These are phyloP conservation scores for Mirounga angustirostris DNA, from an alignment of 2,113 vertebrate species.

Conservation along the genomic window DNA sequence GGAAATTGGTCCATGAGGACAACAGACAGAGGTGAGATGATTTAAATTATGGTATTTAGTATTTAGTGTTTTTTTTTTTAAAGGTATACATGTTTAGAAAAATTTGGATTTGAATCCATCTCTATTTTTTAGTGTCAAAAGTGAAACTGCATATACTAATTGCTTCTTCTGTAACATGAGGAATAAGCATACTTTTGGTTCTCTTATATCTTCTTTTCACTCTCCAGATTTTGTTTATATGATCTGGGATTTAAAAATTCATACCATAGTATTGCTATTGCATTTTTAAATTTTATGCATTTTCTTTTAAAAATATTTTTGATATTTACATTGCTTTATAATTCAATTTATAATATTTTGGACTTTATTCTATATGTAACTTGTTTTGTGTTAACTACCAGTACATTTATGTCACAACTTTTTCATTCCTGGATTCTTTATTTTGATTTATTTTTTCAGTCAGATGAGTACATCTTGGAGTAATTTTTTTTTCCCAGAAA, in stretches of 20 bases:
- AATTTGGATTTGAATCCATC: neutral
- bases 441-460: constrained; percentile 32
- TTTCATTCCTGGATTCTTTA: neutral
- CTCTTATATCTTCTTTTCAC: neutral
- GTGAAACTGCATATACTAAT: neutral
- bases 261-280: neutral
- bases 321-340: constrained; percentile 3
- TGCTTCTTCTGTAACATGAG: neutral
- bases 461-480: neutral
- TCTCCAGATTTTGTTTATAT: neutral
- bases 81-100: neutral
- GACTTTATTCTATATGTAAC: neutral
- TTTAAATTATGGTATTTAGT: neutral
- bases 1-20: neutral
- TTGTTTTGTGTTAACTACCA: neutral
- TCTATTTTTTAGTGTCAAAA: constrained; percentile 43
- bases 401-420: neutral
- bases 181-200: neutral
- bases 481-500: neutral
- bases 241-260: constrained; percentile 18
- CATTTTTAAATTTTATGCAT: constrained; percentile 3
- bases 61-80: neutral
- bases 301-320: constrained; percentile 42
- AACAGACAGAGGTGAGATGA: neutral
- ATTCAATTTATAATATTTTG: neutral